Evolutionary conservation across 2,797 vertebrate species (phyloP), one percentile per base, ranked within the genome.

Genomic region (Acrossocheilus wenchowensis): DNA sequence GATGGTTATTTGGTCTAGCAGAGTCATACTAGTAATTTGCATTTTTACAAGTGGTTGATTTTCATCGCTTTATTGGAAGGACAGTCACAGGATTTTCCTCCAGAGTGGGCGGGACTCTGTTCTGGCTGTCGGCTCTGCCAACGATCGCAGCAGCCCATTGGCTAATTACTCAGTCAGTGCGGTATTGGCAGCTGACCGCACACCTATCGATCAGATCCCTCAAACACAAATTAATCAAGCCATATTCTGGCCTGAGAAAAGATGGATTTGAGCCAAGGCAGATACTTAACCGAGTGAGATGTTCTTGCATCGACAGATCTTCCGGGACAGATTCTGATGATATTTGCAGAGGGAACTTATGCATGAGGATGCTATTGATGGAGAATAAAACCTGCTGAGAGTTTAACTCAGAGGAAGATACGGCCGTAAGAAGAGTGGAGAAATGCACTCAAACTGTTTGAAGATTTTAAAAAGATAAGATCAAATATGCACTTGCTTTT

Each of bases 101-200:
- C 15, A 14, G 21, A 87, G 89, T 88, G 66, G 74, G 82, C 78
- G 88, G 90, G 88, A 93, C 92, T 94, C 92, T 90, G 93, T 93
- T 92, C 90, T 89, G 54, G 91, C 57, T 50, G 71, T 94, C 93
- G 93, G 92, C 90, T 78, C 90, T 82, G 89, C 92, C 90, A 91
- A 87, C 79, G 90, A 83, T 88, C n/a, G 86, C 87, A 79, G 84
- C 73, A 93, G 91, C 92, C 87, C 89, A 91, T 87, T 87, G 94
- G 92, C 93, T 95, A 95, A 94, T 94, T 94, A 94, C 92, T 95
- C 93, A 94, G 92, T 92, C 92, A 92, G 92, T 88, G 88, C 86
- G 84, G 90, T 93, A 94, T 94, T 94, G 94, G 93, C 94, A 95
- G 94, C 91, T 94, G 93, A 93, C 90, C 91, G 88, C 94, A 93